These are phyloP conservation scores for Gorsachius magnificus DNA, from an alignment of 2,797 vertebrate genomes.

Conservation along the genomic window DNA sequence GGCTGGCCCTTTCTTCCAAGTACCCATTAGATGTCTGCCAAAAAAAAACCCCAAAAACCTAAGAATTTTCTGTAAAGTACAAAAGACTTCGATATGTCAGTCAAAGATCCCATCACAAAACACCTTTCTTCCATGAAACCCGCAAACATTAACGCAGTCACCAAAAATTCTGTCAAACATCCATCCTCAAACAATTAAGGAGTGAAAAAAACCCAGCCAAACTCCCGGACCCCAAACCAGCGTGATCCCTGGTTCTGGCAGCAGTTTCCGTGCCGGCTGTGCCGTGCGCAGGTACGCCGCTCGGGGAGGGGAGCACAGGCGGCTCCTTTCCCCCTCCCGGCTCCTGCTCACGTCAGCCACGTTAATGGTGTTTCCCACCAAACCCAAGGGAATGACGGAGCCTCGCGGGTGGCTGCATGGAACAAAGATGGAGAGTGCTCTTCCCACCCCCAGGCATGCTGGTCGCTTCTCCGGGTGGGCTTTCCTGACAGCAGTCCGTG, in stretches of 20 bases:
- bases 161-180: not conserved
- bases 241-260: accelerated
- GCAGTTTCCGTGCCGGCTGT: not conserved
- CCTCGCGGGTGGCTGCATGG: accelerated
- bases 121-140: not conserved
- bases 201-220: too few species aligned
- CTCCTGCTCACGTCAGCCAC: not conserved
- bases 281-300: not conserved
- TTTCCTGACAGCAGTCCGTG: too few species aligned
- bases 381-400: not conserved
- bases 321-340: not conserved
- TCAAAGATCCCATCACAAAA: not conserved
- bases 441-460: not conserved
- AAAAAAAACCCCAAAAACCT: not conserved
- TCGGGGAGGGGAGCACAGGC: not conserved
- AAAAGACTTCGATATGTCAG: not conserved
- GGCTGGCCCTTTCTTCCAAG: not conserved
- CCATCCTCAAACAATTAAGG: not conserved
- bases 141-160: not conserved
- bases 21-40: accelerated
- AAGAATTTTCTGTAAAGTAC: not conserved
- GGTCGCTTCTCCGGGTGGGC: not conserved
- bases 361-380: not conserved
- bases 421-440: not conserved
- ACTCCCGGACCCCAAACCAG: not conserved